Conservation (phyloP, 1,140 invertebrate genomes). For the Apis dorsata region DNA sequence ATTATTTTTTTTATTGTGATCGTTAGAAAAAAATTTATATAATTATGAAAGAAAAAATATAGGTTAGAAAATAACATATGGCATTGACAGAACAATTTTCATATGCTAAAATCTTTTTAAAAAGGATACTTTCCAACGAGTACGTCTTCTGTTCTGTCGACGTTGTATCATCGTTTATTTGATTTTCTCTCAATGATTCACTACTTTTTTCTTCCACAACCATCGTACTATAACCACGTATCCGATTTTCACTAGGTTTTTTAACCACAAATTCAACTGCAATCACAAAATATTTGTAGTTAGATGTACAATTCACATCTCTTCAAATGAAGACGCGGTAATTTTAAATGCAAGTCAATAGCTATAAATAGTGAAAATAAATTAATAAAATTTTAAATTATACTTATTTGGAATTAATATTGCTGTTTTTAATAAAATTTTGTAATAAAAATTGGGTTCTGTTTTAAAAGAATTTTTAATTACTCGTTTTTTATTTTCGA, state of each 20-base stretch:
- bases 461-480: too few relatives aligned
- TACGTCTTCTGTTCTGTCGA: constrained; percentile 66
- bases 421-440: too few relatives aligned
- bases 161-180: constrained; percentile 52
- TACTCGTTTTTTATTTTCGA: too few relatives aligned
- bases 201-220: constrained; percentile 66
- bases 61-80: constrained; percentile 68
- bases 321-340: not conserved
- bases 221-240: constrained; percentile 62
- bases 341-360: not conserved
- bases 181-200: constrained; percentile 57
- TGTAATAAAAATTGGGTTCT: too few relatives aligned
- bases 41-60: not conserved
- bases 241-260: constrained; percentile 4
- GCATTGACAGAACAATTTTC: constrained; percentile 26
- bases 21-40: not conserved
- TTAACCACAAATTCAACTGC: not conserved
- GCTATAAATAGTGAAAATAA: not conserved
- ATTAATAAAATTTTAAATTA: not conserved
- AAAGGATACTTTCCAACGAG: constrained; percentile 78
- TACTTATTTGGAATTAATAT: not conserved
- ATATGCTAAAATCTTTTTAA: not conserved
- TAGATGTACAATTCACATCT: not conserved
- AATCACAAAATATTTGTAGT: constrained; percentile 20
- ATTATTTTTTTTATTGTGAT: not conserved